Conservation (phyloP, 53 echinoderm and acorn worm genomes). For the Temnopleurus reevesii region DNA sequence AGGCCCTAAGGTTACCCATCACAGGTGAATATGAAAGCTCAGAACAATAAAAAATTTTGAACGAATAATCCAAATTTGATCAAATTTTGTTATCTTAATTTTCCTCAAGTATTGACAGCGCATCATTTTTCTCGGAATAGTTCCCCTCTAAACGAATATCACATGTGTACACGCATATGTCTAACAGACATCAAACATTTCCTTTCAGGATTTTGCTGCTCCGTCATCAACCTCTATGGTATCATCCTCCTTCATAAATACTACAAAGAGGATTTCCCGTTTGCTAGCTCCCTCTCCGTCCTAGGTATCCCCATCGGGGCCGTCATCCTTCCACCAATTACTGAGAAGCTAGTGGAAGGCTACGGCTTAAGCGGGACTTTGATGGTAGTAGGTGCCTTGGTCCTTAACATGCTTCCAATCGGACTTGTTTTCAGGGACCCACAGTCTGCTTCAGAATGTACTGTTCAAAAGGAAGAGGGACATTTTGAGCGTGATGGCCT, state of each 20-base stretch:
- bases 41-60: too few species aligned
- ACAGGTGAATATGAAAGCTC: too few species aligned
- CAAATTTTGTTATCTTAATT: too few species aligned
- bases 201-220: constrained; percentile 40
- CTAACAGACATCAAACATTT: too few species aligned
- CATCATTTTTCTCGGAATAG: too few species aligned
- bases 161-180: too few species aligned
- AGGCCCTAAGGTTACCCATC: too few species aligned
- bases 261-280: constrained; percentile 32
- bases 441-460: neutral
- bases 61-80: too few species aligned
- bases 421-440: neutral
- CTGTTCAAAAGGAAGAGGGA: too few species aligned
- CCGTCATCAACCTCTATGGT: constrained; percentile 15
- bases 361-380: constrained; percentile 41
- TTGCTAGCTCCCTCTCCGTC: constrained; percentile 35
- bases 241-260: constrained; percentile 17
- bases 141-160: too few species aligned
- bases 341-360: constrained; percentile 2
- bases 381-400: neutral
- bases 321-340: constrained; percentile 37
- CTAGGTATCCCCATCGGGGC: constrained; percentile 43
- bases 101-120: too few species aligned
- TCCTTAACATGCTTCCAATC: constrained; percentile 33
- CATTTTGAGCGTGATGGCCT: too few species aligned